phyloP scores from a whole-genome alignment of 2,888 invertebrate species.

The Cerastis leucographa region DNA sequence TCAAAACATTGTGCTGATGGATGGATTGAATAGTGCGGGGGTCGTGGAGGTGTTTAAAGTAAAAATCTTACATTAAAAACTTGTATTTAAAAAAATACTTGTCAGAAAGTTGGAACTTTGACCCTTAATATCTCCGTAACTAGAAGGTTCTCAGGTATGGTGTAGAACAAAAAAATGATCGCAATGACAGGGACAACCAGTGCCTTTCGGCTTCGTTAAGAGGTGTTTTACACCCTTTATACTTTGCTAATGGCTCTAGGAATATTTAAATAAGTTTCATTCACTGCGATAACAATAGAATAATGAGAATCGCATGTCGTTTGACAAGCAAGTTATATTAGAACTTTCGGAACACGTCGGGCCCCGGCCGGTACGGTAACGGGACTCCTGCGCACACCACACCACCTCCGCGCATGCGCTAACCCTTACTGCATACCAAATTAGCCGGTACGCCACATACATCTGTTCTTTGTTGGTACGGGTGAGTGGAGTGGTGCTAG shows the following conservation, averaged over 20 bases:
- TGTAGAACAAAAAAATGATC: too few relatives aligned
- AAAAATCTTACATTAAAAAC: too few relatives aligned
- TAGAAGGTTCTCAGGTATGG: too few relatives aligned
- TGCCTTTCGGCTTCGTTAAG: too few relatives aligned
- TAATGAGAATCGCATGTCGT: neutral
- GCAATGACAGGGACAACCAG: too few relatives aligned
- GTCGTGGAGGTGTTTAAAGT: too few relatives aligned
- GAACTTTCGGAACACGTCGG: slow-evolving; percentile 10
- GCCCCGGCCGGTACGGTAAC: slow-evolving; percentile 32
- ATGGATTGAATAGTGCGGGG: too few relatives aligned
- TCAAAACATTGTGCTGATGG: too few relatives aligned
- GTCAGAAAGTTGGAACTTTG: too few relatives aligned
- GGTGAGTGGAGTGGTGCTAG: slow-evolving; percentile 50
- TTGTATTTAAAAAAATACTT: too few relatives aligned
- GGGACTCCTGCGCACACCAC: slow-evolving; percentile 58
- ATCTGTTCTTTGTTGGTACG: slow-evolving; percentile 75
- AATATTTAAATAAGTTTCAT: neutral
- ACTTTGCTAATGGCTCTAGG: neutral
- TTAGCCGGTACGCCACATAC: slow-evolving; percentile 77
- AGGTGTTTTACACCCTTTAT: too few relatives aligned
- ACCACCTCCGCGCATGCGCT: slow-evolving; percentile 62
- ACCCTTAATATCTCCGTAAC: too few relatives aligned
- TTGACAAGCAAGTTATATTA: slow-evolving; percentile 44
- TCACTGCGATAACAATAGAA: slow-evolving; percentile 1
- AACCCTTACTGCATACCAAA: slow-evolving; percentile 80